Evolutionary conservation across 2,113 vertebrate species (phyloP).

Genomic region (Nyctereutes procyonoides): DNA sequence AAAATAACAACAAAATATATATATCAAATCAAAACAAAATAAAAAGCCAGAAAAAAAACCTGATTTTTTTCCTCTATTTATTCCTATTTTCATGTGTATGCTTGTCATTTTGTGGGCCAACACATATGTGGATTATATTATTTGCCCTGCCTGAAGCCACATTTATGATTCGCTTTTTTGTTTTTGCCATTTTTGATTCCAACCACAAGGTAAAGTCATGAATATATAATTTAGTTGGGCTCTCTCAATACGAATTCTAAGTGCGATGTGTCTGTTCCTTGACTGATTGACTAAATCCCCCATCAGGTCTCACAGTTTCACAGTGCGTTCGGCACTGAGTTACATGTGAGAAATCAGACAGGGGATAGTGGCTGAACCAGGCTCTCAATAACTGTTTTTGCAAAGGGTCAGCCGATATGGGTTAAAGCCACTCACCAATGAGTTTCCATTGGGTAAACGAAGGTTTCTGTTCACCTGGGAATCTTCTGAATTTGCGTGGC

Average conservation of each 20-base stretch:
- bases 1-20: not conserved
- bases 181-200: not conserved
- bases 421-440: not conserved
- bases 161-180: not conserved
- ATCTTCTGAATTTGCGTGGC: not conserved
- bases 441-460: not conserved
- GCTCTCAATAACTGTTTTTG: not conserved
- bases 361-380: not conserved
- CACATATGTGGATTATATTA: not conserved
- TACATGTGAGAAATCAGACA: not conserved
- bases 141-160: not conserved
- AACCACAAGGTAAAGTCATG: conserved; percentile 21
- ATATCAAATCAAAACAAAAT: not conserved
- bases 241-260: not conserved
- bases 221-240: not conserved
- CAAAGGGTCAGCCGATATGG: not conserved
- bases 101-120: not conserved
- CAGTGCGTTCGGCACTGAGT: not conserved
- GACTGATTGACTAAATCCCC: not conserved
- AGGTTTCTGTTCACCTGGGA: not conserved
- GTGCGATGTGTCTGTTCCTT: not conserved
- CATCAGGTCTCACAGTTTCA: not conserved
- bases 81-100: not conserved
- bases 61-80: not conserved
- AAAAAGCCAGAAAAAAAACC: not conserved